Evolutionary conservation across 2,113 vertebrate genomes (phyloP).

Genomic region (Grammomys surdaster): DNA sequence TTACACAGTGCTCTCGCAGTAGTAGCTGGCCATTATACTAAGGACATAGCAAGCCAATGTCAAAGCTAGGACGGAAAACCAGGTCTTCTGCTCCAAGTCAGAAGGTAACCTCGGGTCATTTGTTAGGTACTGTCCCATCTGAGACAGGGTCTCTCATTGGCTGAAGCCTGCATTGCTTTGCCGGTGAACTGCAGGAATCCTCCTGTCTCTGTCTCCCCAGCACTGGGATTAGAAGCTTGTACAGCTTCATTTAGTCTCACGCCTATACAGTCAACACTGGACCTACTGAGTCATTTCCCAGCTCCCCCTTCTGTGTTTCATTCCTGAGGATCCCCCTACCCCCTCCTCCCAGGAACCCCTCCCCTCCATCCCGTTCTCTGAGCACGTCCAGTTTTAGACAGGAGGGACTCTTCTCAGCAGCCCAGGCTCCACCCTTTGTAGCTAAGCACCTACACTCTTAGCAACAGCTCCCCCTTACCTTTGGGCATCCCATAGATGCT

Average conservation of each 20-base stretch:
- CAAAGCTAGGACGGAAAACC: background rate
- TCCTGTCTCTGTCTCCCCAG: background rate
- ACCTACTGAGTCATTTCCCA: background rate
- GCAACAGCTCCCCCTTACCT: background rate
- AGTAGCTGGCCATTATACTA: background rate
- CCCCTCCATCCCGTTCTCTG: background rate
- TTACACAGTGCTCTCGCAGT: background rate
- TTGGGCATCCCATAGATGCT: background rate
- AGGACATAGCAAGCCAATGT: background rate
- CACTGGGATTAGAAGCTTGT: background rate
- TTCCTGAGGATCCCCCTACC: background rate
- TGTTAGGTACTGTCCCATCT: background rate
- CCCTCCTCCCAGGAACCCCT: background rate
- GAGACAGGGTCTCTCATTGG: background rate
- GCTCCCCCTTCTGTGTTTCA: background rate
- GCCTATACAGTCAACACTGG: background rate
- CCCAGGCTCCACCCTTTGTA: background rate
- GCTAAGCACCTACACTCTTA: background rate
- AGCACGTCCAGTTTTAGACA: background rate
- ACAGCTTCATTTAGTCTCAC: too few relatives aligned
- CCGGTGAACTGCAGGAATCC: too few relatives aligned
- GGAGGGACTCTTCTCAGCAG: background rate
- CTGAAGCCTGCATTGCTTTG: background rate
- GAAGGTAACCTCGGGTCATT: background rate
- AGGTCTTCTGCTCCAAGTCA: background rate